These are phyloP conservation scores for Polyploca ridens DNA, from an alignment of 2,888 invertebrate species.

Conservation along the genomic window DNA sequence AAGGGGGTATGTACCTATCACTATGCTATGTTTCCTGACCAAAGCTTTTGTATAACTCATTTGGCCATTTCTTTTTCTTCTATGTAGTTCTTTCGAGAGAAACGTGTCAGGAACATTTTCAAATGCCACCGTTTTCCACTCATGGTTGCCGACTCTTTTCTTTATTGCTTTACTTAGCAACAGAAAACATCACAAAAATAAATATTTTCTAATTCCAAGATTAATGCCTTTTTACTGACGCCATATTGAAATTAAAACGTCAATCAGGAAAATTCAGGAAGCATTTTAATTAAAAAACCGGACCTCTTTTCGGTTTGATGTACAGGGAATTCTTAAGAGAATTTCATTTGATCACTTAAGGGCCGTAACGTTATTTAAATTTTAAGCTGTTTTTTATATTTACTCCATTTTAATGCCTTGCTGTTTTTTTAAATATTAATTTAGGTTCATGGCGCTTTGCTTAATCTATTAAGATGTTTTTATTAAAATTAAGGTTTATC, in stretches of 20 bases:
- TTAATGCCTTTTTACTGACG: constrained; percentile 1
- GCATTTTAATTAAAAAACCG: constrained; percentile 17
- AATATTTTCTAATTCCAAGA: neutral
- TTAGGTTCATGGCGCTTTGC: neutral
- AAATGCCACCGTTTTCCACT: too few species aligned
- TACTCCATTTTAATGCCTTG: neutral
- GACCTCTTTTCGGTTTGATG: constrained; percentile 17
- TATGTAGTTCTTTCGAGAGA: too few species aligned
- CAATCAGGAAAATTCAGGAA: constrained; percentile 15
- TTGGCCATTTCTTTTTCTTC: too few species aligned
- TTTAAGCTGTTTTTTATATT: neutral
- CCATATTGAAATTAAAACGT: constrained; percentile 16
- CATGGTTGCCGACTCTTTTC: neutral
- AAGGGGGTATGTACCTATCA: too few species aligned
- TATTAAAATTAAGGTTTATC: neutral
- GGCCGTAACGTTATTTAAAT: neutral
- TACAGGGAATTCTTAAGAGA: constrained; percentile 13
- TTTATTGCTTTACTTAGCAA: neutral
- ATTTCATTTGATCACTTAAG: constrained; percentile 14
- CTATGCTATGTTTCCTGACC: too few species aligned
- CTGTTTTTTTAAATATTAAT: neutral
- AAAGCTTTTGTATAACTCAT: too few species aligned
- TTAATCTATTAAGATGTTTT: neutral
- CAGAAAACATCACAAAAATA: neutral
- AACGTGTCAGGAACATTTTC: too few species aligned